Evolutionary conservation across 2,888 invertebrate species (phyloP), one percentile per base, ranked within the genome.

Genomic region (Zhuqinia jingwanae): DNA sequence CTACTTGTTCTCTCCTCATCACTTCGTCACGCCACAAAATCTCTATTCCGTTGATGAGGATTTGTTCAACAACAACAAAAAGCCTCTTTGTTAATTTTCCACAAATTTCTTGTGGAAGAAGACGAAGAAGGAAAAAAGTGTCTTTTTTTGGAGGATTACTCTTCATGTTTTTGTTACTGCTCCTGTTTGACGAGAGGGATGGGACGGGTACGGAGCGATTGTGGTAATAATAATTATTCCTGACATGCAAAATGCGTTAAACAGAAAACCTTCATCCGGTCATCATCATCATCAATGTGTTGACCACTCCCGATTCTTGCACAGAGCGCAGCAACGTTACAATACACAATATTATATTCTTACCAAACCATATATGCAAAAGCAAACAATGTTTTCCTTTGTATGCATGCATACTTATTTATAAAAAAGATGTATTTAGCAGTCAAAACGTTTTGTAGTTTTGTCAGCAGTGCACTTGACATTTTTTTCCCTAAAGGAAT

Each of bases 231-330:
- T 58, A 42, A 58, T 60, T 77, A 60, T 25, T 60, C n/a, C n/a
- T n/a, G n/a, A 60, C 77, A 77, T 60, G 77, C 60, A 77, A 77
- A 77, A 77, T 77, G 77, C 42, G 36, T 79, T 65, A 79, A 63
- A 79, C 75, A 65, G 36, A 79, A 63, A 63, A 65, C 79, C 79
- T 63, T 79, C 79, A 79, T 79, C 65, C 65, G 58, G 58, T 60
- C 53, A 68, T 68, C 27, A 30, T 30, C 65, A 36, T 65, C 36
- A n/a, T 36, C 36, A 42, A 63, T 30, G 15, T 53, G 27, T 25
- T 77, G 79, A 53, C 79, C 79, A 65, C 63, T 79, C 79, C 79
- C 79, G 79, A 65, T 65, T 20, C 65, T 50, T 79, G 27, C 47
- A 25, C 17, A 5, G 11, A 56, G 22, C 22, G 22, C n/a, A n/a